Percentiles rank a stretch among this genome's conserved stretches.
These are phyloP conservation scores for Rafetus swinhoei DNA, from an alignment of 2,113 vertebrate species.

Conservation along the genomic window DNA sequence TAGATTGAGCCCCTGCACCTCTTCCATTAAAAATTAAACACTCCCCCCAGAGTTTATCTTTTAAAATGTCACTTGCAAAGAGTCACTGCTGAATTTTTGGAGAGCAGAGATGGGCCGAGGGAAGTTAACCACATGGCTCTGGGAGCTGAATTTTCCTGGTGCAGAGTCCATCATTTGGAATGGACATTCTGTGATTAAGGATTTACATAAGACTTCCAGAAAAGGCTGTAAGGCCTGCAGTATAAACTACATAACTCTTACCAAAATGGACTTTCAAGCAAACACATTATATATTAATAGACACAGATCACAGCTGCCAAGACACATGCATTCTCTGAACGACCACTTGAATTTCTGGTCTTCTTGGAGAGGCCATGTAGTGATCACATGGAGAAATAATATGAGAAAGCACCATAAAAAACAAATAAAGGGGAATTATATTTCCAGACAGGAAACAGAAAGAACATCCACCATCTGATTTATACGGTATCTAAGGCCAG, in stretches of 20 bases:
- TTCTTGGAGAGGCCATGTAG: conserved; percentile 55
- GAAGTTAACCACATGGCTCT: conserved; percentile 38
- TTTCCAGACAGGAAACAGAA: conserved; percentile 55
- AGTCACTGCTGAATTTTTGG: conserved; percentile 55
- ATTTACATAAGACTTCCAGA: not conserved
- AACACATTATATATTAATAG: not conserved
- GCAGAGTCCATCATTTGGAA: not conserved
- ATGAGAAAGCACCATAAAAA: conserved; percentile 64
- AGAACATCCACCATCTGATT: not conserved
- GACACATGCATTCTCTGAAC: conserved; percentile 56
- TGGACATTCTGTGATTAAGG: not conserved
- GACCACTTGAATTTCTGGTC: conserved; percentile 39
- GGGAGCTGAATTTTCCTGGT: not conserved
- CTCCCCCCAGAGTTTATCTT: conserved; percentile 53
- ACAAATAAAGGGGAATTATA: conserved; percentile 55
- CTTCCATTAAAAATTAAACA: no score
- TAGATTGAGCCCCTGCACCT: no score
- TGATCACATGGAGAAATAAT: conserved; percentile 53
- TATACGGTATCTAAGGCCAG: not conserved
- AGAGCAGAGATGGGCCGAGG: conserved; percentile 35
- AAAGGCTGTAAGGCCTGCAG: not conserved
- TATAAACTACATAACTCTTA: conserved; percentile 8
- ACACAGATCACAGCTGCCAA: conserved; percentile 41
- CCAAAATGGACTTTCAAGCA: not conserved
- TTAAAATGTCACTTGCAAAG: conserved; percentile 54